These are phyloP conservation scores for Anomalospiza imberbis DNA, from an alignment of 2,797 vertebrate genomes.

Conservation along the genomic window DNA sequence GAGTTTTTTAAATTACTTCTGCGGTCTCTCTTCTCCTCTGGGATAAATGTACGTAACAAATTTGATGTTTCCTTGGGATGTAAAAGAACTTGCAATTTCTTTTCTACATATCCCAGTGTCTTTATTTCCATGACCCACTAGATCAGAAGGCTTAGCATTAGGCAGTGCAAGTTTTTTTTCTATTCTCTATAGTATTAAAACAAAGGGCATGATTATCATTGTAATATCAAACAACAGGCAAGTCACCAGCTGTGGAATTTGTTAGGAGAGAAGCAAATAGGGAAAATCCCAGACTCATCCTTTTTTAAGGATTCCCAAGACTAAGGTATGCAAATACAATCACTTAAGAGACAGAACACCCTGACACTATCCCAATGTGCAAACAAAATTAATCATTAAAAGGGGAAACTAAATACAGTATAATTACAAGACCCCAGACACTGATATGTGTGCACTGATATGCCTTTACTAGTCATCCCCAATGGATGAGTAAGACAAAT, in stretches of 20 bases:
- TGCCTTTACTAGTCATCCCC: neutral
- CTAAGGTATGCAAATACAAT: neutral
- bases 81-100: neutral
- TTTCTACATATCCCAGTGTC: neutral
- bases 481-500: neutral
- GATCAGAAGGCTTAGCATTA: neutral
- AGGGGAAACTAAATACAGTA: neutral
- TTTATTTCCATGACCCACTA: neutral
- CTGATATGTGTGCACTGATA: neutral
- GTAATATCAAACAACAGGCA: neutral
- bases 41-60: neutral
- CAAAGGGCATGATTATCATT: neutral
- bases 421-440: neutral
- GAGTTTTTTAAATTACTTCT: neutral
- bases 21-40: neutral
- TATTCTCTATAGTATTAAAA: neutral
- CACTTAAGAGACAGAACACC: neutral
- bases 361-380: neutral
- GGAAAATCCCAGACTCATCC: neutral
- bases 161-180: neutral
- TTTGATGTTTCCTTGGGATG: neutral
- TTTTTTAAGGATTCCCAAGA: neutral
- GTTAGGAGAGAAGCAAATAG: neutral
- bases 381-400: conserved; percentile 12
- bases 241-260: neutral